Base-by-base conservation (phyloP, 2,113 vertebrate species). In the Fregetta grallaria region DNA sequence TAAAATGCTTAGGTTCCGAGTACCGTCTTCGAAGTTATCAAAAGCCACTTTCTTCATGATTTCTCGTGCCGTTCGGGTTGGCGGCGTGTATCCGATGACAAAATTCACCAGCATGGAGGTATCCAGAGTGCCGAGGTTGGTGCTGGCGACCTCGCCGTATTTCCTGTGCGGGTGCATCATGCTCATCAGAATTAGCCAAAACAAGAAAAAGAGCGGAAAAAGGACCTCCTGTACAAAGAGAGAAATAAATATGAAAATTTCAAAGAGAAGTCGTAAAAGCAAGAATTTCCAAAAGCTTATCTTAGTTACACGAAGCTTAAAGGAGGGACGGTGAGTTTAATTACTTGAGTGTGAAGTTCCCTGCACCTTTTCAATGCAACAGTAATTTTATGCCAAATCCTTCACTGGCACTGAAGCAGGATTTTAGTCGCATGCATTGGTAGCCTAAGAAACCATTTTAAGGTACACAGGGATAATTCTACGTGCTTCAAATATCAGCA, bases 101-200 rank as follows among this genome's bases (percentile, higher is more conserved):
- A 98, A 84, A 7, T 96, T 74, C 68, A 95, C 42, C 65, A 98
- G 92, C 53, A 96, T 11, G 30, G 95, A 93, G 38, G 94, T 65
- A 56, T 98, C 98, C 96, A 98, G 76, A 1, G 88, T 44, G 15
- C 90, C 95, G 25, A 98, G 98, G 76, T 98, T 87, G 42, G 74
- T 65, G 88, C 98, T 97, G 82, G 95, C 34, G 6, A 97, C 92
- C 82, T 97, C 98, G 3, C 85, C 96, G 0, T 98, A 98, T 10
- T 89, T 96, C 92, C 98, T 97, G 90, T 98, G 98, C 4, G 98
- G 98, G 67, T 98, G 98, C 97, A 98, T 97, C 98, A 98, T 97
- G 94, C 98, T 98, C 96, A 98, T 98, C 91, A 98, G 92, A 78
- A 98, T 98, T 40, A 98, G 96, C 97, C 98, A 98, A 78, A 98